Base-by-base conservation (phyloP, 2,113 vertebrate genomes). In the Circaetus gallicus region DNA sequence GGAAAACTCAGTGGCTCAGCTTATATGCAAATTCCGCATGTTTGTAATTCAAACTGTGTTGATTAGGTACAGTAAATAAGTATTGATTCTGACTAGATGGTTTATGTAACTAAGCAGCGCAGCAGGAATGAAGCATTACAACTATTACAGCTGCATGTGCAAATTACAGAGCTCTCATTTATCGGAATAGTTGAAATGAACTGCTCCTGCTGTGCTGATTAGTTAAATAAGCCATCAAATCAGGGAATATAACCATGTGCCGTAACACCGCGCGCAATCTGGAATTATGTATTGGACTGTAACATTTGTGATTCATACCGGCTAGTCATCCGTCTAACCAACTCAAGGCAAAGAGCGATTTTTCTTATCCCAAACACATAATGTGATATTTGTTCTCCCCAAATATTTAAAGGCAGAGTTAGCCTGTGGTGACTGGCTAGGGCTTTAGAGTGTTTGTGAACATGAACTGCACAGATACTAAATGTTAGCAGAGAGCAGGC, bases 191-290 rank as follows among this genome's bases (percentile, higher is more conserved):
- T 95, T 82, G 91, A 85, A 97, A 97, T 67, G 86, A 96, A 91
- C 86, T 49, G 61, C 81, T 97, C 96, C 97, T 95, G 97, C 94
- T 94, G 96, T 80, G 95, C 95, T 95, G 96, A 97, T 97, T 96
- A 96, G 96, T 96, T 97, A 96, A 97, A 96, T 94, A 97, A 97
- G 93, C 94, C 96, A 96, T 95, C 97, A 96, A 95, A 96, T 96
- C 96, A 97, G 94, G 87, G 91, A 94, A 95, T 81, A 95, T 65
- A 95, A 91, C 89, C 81, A 18, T 94, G 95, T 95, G 89, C 96
- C 19, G 11, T 73, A 95, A 84, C 77, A 97, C 77, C 0, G 0
- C 4, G 11, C 7, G 21, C 96, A 87, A 4, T 76, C 73, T 94
- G 89, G 93, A 95, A 84, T 97, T 69, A 94, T 58, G 93, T 61